These are phyloP conservation scores for Standfussiana lucernea DNA, from an alignment of 2,888 invertebrate genomes.

Conservation along the genomic window DNA sequence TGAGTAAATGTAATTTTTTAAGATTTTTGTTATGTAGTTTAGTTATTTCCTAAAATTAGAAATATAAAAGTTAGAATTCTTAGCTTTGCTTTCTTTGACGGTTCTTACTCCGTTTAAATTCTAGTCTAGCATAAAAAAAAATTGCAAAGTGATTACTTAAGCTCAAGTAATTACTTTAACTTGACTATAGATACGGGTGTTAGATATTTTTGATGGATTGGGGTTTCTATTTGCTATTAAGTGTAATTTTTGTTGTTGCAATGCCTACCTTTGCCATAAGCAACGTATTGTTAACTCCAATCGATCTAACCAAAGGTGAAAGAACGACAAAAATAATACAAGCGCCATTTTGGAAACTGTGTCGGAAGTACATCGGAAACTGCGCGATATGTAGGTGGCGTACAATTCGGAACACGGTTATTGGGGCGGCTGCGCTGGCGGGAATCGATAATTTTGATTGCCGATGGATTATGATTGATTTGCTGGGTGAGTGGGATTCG, in stretches of 20 bases:
- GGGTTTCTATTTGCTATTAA: not conserved
- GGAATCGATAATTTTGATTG: constrained; percentile 48
- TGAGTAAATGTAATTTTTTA: too few species aligned
- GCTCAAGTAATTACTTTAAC: too few species aligned
- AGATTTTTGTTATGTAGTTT: too few species aligned
- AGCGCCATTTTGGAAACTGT: constrained; percentile 52
- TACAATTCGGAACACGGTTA: constrained; percentile 27
- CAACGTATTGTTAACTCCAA: not conserved
- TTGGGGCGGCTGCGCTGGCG: constrained; percentile 16
- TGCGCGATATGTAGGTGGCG: constrained; percentile 44
- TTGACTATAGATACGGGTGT: too few species aligned
- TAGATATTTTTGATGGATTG: too few species aligned
- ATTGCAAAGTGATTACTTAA: too few species aligned
- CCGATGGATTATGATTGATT: constrained; percentile 32
- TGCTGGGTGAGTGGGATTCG: not conserved
- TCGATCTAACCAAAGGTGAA: not conserved
- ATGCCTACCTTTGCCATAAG: not conserved
- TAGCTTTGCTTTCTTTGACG: too few species aligned
- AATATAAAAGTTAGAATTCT: too few species aligned
- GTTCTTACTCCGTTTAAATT: too few species aligned
- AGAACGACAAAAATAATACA: constrained; percentile 2
- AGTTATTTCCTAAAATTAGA: too few species aligned
- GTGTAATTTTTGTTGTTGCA: not conserved
- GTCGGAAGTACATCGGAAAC: constrained; percentile 75
- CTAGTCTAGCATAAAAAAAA: too few species aligned